Conservation (phyloP, 2,888 invertebrate species). For the Eumacrocentrus americanus region DNA sequence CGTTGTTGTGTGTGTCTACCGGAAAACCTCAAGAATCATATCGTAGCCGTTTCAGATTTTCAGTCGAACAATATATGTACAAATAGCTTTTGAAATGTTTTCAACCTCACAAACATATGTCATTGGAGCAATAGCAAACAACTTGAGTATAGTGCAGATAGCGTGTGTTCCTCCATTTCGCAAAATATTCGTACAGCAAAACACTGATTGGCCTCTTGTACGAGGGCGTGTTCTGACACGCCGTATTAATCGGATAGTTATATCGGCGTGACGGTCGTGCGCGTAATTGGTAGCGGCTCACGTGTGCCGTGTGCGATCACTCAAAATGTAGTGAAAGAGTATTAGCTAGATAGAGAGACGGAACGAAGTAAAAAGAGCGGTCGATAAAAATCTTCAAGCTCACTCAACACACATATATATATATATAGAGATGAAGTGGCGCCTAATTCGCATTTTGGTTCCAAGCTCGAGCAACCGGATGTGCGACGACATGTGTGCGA, state of each 20-base stretch:
- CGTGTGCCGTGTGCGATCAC: not conserved
- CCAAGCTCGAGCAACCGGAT: slow-evolving; percentile 36
- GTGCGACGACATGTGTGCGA: slow-evolving; percentile 59
- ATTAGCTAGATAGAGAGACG: not conserved
- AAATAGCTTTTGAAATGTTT: too few species aligned
- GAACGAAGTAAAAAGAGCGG: slow-evolving; percentile 7
- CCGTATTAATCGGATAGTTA: slow-evolving; percentile 23
- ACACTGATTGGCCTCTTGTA: slow-evolving; percentile 22
- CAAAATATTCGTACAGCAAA: too few species aligned
- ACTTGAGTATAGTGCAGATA: too few species aligned
- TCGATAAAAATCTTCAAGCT: slow-evolving; percentile 1
- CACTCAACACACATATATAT: not conserved
- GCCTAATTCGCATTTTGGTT: slow-evolving; percentile 2
- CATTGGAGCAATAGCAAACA: too few species aligned
- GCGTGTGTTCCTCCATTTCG: too few species aligned
- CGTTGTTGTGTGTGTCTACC: slow-evolving; percentile 22
- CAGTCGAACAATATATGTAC: not conserved
- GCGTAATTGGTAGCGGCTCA: slow-evolving; percentile 36
- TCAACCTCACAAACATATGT: too few species aligned
- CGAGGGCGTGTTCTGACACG: slow-evolving; percentile 26
- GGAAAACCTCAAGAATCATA: slow-evolving; percentile 21
- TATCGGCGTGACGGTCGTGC: slow-evolving; percentile 31
- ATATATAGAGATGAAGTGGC: not conserved
- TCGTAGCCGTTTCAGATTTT: not conserved
- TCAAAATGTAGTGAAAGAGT: not conserved